Conservation (phyloP, 2,797 vertebrate genomes). For the Cuculus canorus region DNA sequence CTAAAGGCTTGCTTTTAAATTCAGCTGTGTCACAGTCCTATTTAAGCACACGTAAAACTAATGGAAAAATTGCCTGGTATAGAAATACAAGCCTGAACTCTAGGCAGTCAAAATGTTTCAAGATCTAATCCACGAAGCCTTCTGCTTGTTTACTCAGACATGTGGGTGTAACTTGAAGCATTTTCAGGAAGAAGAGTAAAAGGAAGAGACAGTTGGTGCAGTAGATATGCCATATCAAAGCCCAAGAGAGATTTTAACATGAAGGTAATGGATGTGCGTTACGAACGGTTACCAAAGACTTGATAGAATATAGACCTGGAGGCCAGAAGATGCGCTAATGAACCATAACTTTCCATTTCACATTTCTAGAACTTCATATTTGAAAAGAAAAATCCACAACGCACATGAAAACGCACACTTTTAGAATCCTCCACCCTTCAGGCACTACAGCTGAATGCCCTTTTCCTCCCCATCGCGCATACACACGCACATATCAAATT, state of each 20-base stretch:
- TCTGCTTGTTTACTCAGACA: background rate
- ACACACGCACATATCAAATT: rapidly evolving
- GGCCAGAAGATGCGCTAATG: background rate
- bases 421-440: background rate
- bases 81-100: background rate
- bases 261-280: background rate
- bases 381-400: background rate
- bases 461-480: background rate
- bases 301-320: background rate
- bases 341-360: background rate
- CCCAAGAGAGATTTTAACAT: background rate
- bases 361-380: background rate
- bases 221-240: background rate
- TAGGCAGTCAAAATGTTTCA: background rate
- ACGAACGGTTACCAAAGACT: background rate
- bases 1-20: background rate
- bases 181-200: background rate
- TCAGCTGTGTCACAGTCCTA: background rate
- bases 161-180: background rate
- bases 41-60: background rate
- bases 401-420: background rate
- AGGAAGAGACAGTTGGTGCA: background rate
- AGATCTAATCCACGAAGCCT: background rate
- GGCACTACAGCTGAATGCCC: background rate
- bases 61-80: background rate